Evolutionary conservation across 2,113 vertebrate genomes (phyloP).

Genomic region (Dasyurus viverrinus): DNA sequence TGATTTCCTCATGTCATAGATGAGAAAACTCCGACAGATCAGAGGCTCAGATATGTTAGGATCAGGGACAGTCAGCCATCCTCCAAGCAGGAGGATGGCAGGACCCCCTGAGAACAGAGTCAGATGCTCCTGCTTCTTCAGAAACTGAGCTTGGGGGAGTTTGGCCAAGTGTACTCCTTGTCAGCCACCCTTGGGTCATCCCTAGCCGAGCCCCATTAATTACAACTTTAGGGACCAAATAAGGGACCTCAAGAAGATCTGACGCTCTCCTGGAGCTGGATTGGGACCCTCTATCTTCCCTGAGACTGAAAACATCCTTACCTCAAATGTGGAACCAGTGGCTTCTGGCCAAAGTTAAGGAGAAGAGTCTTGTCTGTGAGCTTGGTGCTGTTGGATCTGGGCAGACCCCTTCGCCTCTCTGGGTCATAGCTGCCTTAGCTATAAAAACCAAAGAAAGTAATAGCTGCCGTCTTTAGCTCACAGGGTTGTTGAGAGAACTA

Average conservation of each 20-base stretch:
- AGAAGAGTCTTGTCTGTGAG: not conserved
- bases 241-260: not conserved
- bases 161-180: not conserved
- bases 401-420: not conserved
- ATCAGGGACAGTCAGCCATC: not conserved
- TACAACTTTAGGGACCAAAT: not conserved
- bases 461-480: not conserved
- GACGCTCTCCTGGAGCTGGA: not conserved
- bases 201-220: not conserved
- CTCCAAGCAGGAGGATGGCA: not conserved
- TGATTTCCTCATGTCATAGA: not conserved
- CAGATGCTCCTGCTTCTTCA: not conserved
- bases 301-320: not conserved
- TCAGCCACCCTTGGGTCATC: not conserved
- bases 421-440: not conserved
- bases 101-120: not conserved
- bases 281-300: not conserved
- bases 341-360: not conserved
- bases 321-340: not conserved
- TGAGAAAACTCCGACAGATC: not conserved
- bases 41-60: not conserved
- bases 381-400: not conserved
- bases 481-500: not conserved
- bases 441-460: not conserved
- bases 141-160: not conserved